Evolutionary conservation across 2,888 invertebrate species (phyloP).

Genomic region (Meiosimyza platycephala): DNA sequence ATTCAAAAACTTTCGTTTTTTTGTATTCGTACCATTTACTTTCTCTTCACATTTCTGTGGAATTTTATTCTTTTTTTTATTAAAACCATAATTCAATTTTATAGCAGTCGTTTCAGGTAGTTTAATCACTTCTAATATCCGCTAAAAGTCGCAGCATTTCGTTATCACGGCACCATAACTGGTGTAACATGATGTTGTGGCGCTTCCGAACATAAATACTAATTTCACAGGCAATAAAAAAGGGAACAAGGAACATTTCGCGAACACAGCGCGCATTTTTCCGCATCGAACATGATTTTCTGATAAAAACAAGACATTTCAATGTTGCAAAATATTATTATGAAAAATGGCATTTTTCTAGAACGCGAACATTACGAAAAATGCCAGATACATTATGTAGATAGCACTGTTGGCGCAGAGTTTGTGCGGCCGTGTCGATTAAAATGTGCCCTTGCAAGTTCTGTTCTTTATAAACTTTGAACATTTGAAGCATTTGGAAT

Average conservation of each 20-base stretch:
- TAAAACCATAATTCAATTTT: conserved; percentile 65
- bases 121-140: conserved; percentile 64
- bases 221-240: conserved; percentile 67
- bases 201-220: conserved; percentile 63
- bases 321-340: conserved; percentile 37
- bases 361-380: background rate
- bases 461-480: conserved; percentile 1
- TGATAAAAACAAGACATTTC: conserved; percentile 39
- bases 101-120: conserved; percentile 64
- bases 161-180: conserved; percentile 10
- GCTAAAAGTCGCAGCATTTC: conserved; percentile 24
- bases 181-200: conserved; percentile 26
- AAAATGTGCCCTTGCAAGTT: background rate
- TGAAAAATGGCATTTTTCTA: conserved; percentile 28
- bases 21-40: no score
- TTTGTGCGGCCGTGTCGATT: background rate
- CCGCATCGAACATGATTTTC: conserved; percentile 36
- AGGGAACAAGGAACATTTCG: conserved; percentile 54
- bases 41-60: conserved; percentile 37
- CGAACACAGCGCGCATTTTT: conserved; percentile 41
- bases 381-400: background rate
- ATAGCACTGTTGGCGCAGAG: background rate
- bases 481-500: conserved; percentile 24
- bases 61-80: conserved; percentile 44
- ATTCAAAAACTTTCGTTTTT: no score